Base-by-base conservation (phyloP, 1,140 invertebrate genomes). In the Tetramorium alpestre region DNA sequence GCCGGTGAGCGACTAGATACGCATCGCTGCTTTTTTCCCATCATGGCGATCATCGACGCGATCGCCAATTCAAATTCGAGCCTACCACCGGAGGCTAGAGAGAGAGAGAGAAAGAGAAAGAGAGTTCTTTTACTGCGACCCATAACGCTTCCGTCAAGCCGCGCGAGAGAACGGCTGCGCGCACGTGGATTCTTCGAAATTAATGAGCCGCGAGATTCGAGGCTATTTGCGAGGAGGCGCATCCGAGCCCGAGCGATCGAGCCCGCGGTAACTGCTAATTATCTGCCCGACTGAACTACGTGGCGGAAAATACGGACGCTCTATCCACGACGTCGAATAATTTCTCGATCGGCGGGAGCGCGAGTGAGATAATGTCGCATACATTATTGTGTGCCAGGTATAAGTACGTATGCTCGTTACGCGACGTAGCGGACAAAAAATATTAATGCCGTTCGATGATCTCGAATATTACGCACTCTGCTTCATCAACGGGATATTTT, bases 181-280 rank as follows among this genome's bases (percentile, higher is more conserved):
- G 88, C 89, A 80, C 88, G 89, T 90, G 86, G 89, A 89, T 93
- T 90, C 87, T 90, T 88, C 82, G 89, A 90, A 90, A 93, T 93
- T 93, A 93, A 93, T 93, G 93, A 90, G 89, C 88, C 91, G 88
- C 90, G 87, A 90, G 78, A 88, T 90, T 90, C 81, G 89, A 90
- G 76, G 62, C 76, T 86, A 70, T 90, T 90, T 82, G 80, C 76
- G 76, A 81, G 38, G 72, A 80, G 51, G 75, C 84, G 38, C 62
- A 62, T 58, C 22, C 70, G 49, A 25, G 73, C 54, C 18, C 58
- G 54, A 22, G 73, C 54, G 38, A 58, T 85, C 67, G 25, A 38
- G 33, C 22, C 7, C 38, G 33, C 41, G 56, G 56, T 69, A 75
- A 78, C 72, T 69, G 60, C 41, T 73, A 75, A 89, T 87, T 82